Conservation (phyloP, 2,888 invertebrate species). For the Chymomyza fuscimana region DNA sequence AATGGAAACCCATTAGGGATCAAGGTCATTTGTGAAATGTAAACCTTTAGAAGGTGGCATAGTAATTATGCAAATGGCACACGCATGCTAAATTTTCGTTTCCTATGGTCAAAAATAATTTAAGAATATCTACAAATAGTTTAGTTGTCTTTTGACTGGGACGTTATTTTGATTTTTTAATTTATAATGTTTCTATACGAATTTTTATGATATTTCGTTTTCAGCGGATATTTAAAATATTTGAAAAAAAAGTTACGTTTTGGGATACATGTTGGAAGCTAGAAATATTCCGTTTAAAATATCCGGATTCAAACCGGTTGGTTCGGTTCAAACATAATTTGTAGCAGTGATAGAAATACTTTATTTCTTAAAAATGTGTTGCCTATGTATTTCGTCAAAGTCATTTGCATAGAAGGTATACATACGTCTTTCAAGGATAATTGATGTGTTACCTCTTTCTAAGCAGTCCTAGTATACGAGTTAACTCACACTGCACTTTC, state of each 20-base stretch:
- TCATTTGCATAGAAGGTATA: background rate
- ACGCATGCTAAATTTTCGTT: background rate
- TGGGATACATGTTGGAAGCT: too few relatives aligned
- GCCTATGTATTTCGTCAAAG: background rate
- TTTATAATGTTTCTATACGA: too few relatives aligned
- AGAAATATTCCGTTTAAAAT: too few relatives aligned
- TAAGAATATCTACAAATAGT: background rate
- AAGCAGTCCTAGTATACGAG: background rate
- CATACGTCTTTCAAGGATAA: background rate
- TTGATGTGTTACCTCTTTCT: background rate
- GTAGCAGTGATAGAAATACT: too few relatives aligned
- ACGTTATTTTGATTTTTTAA: too few relatives aligned
- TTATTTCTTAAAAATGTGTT: background rate
- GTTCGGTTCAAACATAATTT: too few relatives aligned
- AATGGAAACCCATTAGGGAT: constrained; percentile 36
- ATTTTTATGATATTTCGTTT: too few relatives aligned
- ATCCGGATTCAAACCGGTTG: too few relatives aligned
- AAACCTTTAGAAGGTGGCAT: background rate
- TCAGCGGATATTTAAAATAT: too few relatives aligned
- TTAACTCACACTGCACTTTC: background rate
- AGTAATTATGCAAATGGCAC: background rate
- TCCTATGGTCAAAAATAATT: background rate
- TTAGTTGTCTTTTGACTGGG: background rate
- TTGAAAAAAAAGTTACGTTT: too few relatives aligned
- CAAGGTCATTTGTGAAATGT: constrained; percentile 32